Conservation (phyloP, 1,140 invertebrate species). For the Anagrus nilaparvatae region DNA sequence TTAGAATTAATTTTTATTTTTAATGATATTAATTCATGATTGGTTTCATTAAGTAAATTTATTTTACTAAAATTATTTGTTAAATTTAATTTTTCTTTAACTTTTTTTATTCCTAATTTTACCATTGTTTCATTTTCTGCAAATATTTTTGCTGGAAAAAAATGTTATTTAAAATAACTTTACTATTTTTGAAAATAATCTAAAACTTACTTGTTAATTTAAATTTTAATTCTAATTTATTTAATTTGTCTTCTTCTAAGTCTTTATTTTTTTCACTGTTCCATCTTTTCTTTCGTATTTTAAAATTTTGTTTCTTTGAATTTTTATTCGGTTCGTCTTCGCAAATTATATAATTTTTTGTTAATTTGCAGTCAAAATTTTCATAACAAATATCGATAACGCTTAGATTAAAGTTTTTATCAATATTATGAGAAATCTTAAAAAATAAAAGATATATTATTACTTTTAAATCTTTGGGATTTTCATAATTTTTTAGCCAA, state of each 20-base stretch:
- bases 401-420: slow-evolving; percentile 19
- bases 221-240: slow-evolving; percentile 27
- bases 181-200: not conserved
- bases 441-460: too few species aligned
- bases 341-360: slow-evolving; percentile 30
- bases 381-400: slow-evolving; percentile 24
- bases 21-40: slow-evolving; percentile 27
- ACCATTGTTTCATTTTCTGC: slow-evolving; percentile 24
- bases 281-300: not conserved
- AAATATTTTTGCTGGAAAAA: slow-evolving; percentile 25
- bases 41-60: slow-evolving; percentile 24
- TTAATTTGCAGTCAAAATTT: slow-evolving; percentile 24
- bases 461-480: too few species aligned
- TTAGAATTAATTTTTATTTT: too few species aligned
- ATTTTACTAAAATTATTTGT: slow-evolving; percentile 21
- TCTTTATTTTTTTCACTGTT: not conserved
- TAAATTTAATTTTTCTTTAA: slow-evolving; percentile 21
- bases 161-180: not conserved
- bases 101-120: slow-evolving; percentile 19
- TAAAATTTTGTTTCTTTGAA: slow-evolving; percentile 10
- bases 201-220: too few species aligned
- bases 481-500: too few species aligned
- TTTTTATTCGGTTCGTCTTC: slow-evolving; percentile 17
- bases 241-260: slow-evolving; percentile 7
- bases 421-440: slow-evolving; percentile 27